Evolutionary conservation across 2,888 invertebrate species (phyloP).

Genomic region (Chloroclysta siterata): DNA sequence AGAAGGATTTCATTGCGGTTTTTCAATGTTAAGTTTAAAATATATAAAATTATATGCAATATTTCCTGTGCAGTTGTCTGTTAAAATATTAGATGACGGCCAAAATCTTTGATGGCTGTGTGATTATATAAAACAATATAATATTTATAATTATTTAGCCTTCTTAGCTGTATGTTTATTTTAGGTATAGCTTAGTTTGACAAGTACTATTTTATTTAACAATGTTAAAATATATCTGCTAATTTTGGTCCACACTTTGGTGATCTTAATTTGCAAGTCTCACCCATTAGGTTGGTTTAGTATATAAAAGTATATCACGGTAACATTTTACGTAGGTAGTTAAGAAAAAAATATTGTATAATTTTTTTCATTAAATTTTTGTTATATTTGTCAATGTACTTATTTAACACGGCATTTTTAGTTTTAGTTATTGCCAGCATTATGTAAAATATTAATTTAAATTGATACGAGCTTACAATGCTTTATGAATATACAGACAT

Average conservation of each 20-base stretch:
- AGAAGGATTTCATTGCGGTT: conserved; percentile 22
- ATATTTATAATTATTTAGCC: conserved; percentile 34
- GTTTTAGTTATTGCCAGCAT: conserved; percentile 62
- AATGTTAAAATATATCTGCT: not conserved
- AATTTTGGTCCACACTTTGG: too few species aligned
- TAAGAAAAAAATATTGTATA: too few species aligned
- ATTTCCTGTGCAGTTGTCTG: conserved; percentile 36
- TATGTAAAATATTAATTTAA: conserved; percentile 53
- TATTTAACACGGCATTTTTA: conserved; percentile 25
- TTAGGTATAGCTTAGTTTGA: conserved; percentile 29
- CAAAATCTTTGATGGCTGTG: conserved; percentile 72
- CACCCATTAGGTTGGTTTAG: not conserved
- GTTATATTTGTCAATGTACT: conserved; percentile 13
- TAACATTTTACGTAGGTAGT: too few species aligned
- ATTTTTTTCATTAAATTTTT: not conserved
- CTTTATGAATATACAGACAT: conserved; percentile 56
- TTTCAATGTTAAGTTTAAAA: conserved; percentile 32
- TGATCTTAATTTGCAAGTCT: too few species aligned
- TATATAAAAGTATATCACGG: not conserved
- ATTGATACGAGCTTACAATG: conserved; percentile 72
- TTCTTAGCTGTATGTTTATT: conserved; percentile 28
- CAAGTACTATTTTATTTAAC: conserved; percentile 7
- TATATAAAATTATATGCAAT: conserved; percentile 32
- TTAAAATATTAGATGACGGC: conserved; percentile 53
- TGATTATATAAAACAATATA: conserved; percentile 49